A percentile compares a stretch with the other conserved stretches of the same genome.
These are phyloP conservation scores for Hemiprocne comata DNA, from an alignment of 2,113 vertebrate genomes.

Conservation along the genomic window DNA sequence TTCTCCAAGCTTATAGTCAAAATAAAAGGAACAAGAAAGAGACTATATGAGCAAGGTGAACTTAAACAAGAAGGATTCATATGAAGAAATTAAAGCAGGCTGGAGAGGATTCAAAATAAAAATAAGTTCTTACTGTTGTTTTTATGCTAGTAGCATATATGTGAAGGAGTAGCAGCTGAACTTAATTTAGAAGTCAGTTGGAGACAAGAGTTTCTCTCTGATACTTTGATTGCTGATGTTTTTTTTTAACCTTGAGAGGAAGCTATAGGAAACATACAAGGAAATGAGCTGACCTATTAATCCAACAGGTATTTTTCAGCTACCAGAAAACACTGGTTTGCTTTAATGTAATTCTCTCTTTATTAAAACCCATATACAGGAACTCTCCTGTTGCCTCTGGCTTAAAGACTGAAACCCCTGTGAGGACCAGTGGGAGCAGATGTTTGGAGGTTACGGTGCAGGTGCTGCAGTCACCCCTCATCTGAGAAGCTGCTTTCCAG, in stretches of 20 bases:
- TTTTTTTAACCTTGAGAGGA: neutral
- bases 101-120: neutral
- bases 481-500: neutral
- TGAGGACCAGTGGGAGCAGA: neutral
- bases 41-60: too few relatives aligned
- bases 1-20: neutral
- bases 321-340: neutral
- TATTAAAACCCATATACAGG: neutral
- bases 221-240: neutral
- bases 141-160: neutral
- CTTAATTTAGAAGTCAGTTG: neutral
- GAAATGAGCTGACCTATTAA: neutral
- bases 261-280: fast-evolving
- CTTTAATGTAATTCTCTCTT: neutral
- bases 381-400: neutral
- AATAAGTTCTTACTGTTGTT: neutral
- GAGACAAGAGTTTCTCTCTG: neutral
- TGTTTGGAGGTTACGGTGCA: neutral
- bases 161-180: neutral
- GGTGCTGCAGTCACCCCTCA: neutral
- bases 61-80: neutral
- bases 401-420: neutral
- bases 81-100: neutral
- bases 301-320: neutral
- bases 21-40: neutral